These are phyloP conservation scores for Excalfactoria chinensis DNA, from an alignment of 2,113 vertebrate genomes.

Conservation along the genomic window DNA sequence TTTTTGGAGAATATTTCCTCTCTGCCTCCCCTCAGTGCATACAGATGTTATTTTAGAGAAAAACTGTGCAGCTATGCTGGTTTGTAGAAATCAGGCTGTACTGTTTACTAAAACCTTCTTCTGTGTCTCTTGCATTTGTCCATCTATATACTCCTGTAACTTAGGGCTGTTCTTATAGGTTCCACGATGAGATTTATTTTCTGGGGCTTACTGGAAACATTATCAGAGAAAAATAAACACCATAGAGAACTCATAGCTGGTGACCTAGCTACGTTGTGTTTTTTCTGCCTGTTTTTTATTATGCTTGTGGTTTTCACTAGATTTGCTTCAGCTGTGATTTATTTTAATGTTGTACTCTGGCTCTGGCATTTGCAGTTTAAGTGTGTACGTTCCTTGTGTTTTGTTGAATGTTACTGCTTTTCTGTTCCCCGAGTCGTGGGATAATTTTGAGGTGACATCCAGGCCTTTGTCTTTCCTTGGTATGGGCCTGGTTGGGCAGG, in stretches of 20 bases:
- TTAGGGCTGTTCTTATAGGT: slow-evolving; percentile 15
- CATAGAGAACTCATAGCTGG: slow-evolving; percentile 8
- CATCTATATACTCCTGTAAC: neutral
- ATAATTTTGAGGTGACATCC: neutral
- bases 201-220: slow-evolving; percentile 49
- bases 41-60: slow-evolving; percentile 64
- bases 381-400: neutral
- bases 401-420: neutral
- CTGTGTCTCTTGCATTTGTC: neutral
- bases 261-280: slow-evolving; percentile 34
- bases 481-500: fast-evolving
- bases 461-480: neutral
- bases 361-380: slow-evolving; percentile 46
- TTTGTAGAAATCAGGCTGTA: slow-evolving; percentile 10
- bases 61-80: slow-evolving; percentile 1
- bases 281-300: slow-evolving; percentile 74
- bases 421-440: neutral
- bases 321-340: slow-evolving; percentile 62
- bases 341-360: slow-evolving; percentile 59
- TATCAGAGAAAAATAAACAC: slow-evolving; percentile 16
- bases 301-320: slow-evolving; percentile 52
- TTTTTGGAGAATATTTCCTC: slow-evolving; percentile 60
- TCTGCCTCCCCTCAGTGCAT: neutral
- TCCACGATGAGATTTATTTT: slow-evolving; percentile 50
- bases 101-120: slow-evolving; percentile 32